These are phyloP conservation scores for Pyrrhia umbra DNA, from an alignment of 2,888 invertebrate genomes.

Conservation along the genomic window DNA sequence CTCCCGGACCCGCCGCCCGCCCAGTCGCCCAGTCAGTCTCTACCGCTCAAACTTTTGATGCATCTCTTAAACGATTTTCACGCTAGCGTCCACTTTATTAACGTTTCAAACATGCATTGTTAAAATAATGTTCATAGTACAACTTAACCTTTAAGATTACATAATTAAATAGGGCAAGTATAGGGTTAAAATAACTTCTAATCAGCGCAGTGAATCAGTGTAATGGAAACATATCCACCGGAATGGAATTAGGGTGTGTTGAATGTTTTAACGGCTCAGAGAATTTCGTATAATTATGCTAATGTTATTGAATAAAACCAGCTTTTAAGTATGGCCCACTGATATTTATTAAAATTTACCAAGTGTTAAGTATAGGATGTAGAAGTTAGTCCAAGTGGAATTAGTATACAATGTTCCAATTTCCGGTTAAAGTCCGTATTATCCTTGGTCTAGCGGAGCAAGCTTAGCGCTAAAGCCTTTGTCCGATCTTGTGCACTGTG, in stretches of 20 bases:
- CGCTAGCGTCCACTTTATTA: constrained; percentile 20
- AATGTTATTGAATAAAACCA: constrained; percentile 27
- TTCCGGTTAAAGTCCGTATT: constrained; percentile 41
- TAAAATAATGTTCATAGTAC: constrained; percentile 6
- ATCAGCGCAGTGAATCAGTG: constrained; percentile 44
- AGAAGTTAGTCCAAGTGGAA: constrained; percentile 18
- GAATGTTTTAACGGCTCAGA: constrained; percentile 41
- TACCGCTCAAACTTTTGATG: constrained; percentile 73
- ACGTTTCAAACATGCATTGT: constrained; percentile 20
- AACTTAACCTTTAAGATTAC: constrained; percentile 9
- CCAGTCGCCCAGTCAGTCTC: constrained; percentile 75
- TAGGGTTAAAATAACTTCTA: constrained; percentile 43
- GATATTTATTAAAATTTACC: constrained; percentile 25
- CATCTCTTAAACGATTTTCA: constrained; percentile 64
- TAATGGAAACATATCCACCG: constrained; percentile 57
- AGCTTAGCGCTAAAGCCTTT: constrained; percentile 55
- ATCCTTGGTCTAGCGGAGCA: constrained; percentile 23
- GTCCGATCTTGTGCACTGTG: constrained; percentile 43
- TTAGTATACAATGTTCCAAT: constrained; percentile 41
- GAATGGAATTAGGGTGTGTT: constrained; percentile 52
- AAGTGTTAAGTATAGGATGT: constrained; percentile 12
- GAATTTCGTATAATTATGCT: constrained; percentile 13
- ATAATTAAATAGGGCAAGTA: constrained; percentile 14
- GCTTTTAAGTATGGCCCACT: constrained; percentile 10
- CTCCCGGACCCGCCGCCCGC: constrained; percentile 79